These are phyloP conservation scores for Sarcoramphus papa DNA, from an alignment of 2,797 vertebrate species.

Conservation along the genomic window DNA sequence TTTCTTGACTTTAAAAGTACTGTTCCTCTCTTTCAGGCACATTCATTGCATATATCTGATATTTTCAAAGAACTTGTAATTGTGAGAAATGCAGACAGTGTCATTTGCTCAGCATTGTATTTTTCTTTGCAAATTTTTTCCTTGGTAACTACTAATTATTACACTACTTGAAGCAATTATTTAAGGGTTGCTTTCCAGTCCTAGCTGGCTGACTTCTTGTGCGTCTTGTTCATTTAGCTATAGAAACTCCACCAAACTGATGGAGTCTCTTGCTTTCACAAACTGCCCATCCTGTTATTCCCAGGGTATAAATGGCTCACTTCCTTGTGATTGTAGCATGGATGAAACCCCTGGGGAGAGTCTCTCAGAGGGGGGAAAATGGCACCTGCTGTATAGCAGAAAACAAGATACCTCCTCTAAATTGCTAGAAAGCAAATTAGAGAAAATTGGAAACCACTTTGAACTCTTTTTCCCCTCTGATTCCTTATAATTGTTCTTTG, in stretches of 20 bases:
- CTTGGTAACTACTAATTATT: not conserved
- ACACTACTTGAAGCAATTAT: not conserved
- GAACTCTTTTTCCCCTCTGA: rapidly evolving
- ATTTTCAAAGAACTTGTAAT: not conserved
- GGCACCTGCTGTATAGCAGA: not conserved
- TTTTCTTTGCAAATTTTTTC: not conserved
- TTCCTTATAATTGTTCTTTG: not conserved
- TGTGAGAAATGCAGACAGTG: not conserved
- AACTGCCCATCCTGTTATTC: not conserved
- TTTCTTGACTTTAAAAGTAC: not conserved
- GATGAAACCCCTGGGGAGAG: not conserved
- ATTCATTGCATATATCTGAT: not conserved
- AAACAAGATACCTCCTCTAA: not conserved
- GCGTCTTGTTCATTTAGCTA: not conserved
- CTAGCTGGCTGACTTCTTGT: not conserved
- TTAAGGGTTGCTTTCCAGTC: not conserved
- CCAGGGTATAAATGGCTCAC: not conserved
- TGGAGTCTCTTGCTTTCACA: not conserved
- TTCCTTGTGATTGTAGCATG: not conserved
- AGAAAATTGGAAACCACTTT: not conserved
- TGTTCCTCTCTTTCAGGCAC: not conserved
- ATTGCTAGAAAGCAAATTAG: not conserved
- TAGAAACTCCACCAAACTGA: not conserved
- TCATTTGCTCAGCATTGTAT: not conserved
- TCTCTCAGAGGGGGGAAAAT: too few species aligned